Evolutionary conservation across 1,140 invertebrate genomes (phyloP).

Genomic region (Archivesica marissinica): DNA sequence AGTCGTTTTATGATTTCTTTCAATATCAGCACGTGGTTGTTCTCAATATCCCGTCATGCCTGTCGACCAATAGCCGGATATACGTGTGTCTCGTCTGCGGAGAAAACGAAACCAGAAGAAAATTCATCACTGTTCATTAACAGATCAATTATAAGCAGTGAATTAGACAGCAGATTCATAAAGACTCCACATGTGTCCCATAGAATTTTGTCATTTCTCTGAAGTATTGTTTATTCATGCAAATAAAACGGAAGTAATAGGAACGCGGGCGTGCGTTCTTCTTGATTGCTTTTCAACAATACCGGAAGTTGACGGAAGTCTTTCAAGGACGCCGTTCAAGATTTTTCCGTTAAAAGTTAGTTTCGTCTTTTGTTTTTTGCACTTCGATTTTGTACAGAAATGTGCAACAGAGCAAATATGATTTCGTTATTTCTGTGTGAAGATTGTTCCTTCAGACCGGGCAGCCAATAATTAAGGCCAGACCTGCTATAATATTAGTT

Average conservation of each 20-base stretch:
- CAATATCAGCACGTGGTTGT: conserved; percentile 4
- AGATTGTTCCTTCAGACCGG: not conserved
- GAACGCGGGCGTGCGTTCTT: conserved; percentile 26
- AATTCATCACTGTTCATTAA: conserved; percentile 44
- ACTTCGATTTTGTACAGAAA: not conserved
- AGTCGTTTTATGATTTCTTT: not conserved
- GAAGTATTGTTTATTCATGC: conserved; percentile 37
- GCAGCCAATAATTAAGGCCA: too few species aligned
- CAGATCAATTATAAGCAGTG: conserved; percentile 36
- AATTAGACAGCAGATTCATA: conserved; percentile 34
- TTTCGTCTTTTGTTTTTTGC: not conserved
- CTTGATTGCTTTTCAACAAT: conserved; percentile 43
- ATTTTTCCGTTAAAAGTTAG: not conserved
- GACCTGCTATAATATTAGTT: too few species aligned
- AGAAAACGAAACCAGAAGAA: conserved; percentile 42
- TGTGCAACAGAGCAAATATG: not conserved
- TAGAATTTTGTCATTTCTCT: conserved; percentile 24
- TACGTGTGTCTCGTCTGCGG: conserved; percentile 34
- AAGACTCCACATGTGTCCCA: conserved; percentile 3
- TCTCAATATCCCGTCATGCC: conserved; percentile 42
- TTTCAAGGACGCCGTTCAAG: not conserved
- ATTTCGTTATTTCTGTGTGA: not conserved
- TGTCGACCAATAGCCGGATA: conserved; percentile 34
- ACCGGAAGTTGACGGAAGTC: conserved; percentile 26
- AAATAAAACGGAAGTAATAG: conserved; percentile 35